A percentile compares a stretch with the other conserved stretches of the same genome.
Evolutionary conservation across 2,888 invertebrate species (phyloP).

Genomic region (Sphaerophoria taeniata): DNA sequence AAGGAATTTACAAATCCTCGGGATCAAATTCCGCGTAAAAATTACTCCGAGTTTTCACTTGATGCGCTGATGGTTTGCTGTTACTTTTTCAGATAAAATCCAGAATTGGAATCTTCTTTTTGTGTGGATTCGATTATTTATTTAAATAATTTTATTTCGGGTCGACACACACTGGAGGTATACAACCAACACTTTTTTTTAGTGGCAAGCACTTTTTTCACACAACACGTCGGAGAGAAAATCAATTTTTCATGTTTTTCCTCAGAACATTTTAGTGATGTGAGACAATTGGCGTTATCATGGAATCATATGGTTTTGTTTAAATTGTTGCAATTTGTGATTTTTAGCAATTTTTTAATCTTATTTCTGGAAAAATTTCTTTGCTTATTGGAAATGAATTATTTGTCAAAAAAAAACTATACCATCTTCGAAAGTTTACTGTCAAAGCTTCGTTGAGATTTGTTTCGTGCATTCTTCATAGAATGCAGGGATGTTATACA

Average conservation of each 20-base stretch:
- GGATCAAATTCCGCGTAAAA: slow-evolving; percentile 45
- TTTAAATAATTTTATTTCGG: slow-evolving; percentile 18
- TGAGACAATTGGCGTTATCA: slow-evolving; percentile 2
- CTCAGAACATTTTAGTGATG: slow-evolving; percentile 55
- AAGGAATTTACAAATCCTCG: slow-evolving; percentile 10
- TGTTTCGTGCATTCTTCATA: neutral
- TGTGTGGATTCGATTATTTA: neutral
- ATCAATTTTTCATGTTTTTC: slow-evolving; percentile 39
- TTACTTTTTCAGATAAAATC: slow-evolving; percentile 36
- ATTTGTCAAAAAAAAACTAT: slow-evolving; percentile 72
- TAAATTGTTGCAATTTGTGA: neutral
- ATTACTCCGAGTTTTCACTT: slow-evolving; percentile 56
- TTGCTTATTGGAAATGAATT: slow-evolving; percentile 69
- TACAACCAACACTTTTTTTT: slow-evolving; percentile 52
- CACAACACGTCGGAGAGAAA: slow-evolving; percentile 45
- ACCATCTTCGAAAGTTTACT: slow-evolving; percentile 58
- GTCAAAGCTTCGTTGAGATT: slow-evolving; percentile 52
- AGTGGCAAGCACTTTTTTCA: slow-evolving; percentile 22
- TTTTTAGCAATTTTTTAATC: slow-evolving; percentile 43
- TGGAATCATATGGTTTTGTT: neutral
- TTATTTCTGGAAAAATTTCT: slow-evolving; percentile 57
- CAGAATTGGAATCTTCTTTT: slow-evolving; percentile 15
- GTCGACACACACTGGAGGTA: slow-evolving; percentile 43
- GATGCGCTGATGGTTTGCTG: slow-evolving; percentile 22
- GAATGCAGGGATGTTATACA: slow-evolving; percentile 26